These are phyloP conservation scores for Papilio machaon DNA, from an alignment of 1,140 invertebrate species.

Conservation along the genomic window DNA sequence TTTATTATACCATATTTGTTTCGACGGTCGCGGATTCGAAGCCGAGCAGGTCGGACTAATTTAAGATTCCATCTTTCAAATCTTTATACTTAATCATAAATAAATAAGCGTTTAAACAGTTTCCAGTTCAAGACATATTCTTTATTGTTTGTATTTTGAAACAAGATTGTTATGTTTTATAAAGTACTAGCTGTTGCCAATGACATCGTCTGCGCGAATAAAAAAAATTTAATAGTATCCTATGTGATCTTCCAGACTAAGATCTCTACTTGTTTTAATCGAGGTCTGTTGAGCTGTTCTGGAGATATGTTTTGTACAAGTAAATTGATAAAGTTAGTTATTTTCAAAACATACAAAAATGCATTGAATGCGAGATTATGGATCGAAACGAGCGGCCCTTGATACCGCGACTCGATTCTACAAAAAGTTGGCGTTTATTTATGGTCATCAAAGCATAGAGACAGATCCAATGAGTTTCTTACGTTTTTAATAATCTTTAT, in stretches of 20 bases:
- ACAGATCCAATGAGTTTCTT: slow-evolving; percentile 37
- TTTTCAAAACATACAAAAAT: slow-evolving; percentile 39
- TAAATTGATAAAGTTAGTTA: slow-evolving; percentile 16
- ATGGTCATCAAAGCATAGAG: slow-evolving; percentile 39
- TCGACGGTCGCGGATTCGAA: background rate
- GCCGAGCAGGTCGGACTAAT: background rate
- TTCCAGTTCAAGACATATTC: background rate
- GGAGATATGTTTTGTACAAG: too few relatives aligned
- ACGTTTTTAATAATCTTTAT: slow-evolving; percentile 38
- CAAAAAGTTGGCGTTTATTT: slow-evolving; percentile 37
- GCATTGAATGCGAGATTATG: slow-evolving; percentile 30
- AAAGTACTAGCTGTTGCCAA: too few relatives aligned
- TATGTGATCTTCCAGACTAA: too few relatives aligned
- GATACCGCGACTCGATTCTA: background rate
- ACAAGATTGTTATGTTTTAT: background rate
- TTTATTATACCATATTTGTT: slow-evolving; percentile 10
- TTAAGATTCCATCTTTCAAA: slow-evolving; percentile 3
- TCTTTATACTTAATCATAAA: slow-evolving; percentile 3
- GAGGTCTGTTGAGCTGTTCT: too few relatives aligned
- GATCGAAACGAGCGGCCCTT: slow-evolving; percentile 30
- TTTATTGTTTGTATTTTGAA: background rate
- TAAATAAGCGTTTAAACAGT: background rate
- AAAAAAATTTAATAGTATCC: too few relatives aligned
- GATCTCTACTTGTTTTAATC: too few relatives aligned
- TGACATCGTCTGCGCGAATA: too few relatives aligned